Evolutionary conservation across 2,888 invertebrate genomes (phyloP).

Genomic region (Molanna angustata): DNA sequence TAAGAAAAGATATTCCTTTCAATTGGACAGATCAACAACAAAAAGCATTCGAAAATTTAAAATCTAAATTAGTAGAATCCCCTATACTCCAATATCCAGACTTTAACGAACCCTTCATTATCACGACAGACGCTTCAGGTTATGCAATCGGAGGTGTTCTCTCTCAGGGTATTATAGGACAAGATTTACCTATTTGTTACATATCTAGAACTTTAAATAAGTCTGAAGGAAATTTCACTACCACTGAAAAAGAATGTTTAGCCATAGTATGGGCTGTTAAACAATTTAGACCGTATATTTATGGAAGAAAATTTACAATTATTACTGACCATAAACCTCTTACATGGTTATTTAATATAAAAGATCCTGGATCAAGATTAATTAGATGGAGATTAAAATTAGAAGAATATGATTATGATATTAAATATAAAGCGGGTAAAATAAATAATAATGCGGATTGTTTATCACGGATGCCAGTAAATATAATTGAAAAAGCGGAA

Average conservation of each 20-base stretch:
- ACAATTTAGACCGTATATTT: constrained; percentile 37
- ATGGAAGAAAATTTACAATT: constrained; percentile 35
- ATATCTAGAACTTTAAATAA: constrained; percentile 1
- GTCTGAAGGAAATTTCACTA: neutral
- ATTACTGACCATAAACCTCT: constrained; percentile 37
- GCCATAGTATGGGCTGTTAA: constrained; percentile 34
- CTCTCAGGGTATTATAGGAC: neutral
- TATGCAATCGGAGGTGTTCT: neutral
- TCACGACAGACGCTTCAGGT: neutral
- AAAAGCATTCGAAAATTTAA: constrained; percentile 1
- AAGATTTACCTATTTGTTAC: neutral
- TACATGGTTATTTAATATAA: constrained; percentile 34
- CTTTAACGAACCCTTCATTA: constrained; percentile 1
- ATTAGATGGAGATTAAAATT: constrained; percentile 36
- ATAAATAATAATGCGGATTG: constrained; percentile 30
- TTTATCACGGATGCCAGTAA: constrained; percentile 1
- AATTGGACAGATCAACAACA: constrained; percentile 2
- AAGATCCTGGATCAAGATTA: constrained; percentile 35
- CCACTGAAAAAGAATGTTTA: constrained; percentile 2
- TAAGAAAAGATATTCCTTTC: constrained; percentile 6
- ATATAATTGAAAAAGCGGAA: neutral
- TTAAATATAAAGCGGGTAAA: constrained; percentile 35
- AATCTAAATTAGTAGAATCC: neutral
- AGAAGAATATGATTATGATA: constrained; percentile 36
- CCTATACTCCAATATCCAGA: neutral